Percentiles rank a stretch among this genome's conserved stretches.
Evolutionary conservation across 2,797 vertebrate genomes (phyloP).

Genomic region (Lemur catta): DNA sequence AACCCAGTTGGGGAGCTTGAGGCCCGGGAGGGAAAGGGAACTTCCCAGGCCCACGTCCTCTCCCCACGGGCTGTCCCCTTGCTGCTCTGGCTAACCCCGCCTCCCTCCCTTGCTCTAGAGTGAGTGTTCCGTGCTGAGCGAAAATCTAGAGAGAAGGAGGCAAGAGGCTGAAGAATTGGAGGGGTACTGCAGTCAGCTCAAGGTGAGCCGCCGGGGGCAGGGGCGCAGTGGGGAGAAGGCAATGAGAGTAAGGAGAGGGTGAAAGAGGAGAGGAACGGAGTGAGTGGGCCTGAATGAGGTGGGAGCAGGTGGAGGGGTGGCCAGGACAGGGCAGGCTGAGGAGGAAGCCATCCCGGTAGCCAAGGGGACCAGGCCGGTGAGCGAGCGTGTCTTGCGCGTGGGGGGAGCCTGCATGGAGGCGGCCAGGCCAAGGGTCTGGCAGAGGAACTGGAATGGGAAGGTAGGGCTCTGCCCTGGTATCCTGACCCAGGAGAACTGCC

Average conservation of each 20-base stretch:
- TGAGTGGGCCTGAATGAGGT: background rate
- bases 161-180: constrained; percentile 78
- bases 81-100: background rate
- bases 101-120: constrained; percentile 56
- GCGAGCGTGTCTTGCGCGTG: background rate
- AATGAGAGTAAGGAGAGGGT: no score
- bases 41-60: background rate
- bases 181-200: constrained; percentile 77
- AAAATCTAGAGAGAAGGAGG: constrained; percentile 76
- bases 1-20: background rate
- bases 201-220: constrained; percentile 55
- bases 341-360: background rate
- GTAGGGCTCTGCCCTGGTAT: constrained; percentile 59
- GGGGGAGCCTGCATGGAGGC: background rate
- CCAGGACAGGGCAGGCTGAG: background rate
- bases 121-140: constrained; percentile 77
- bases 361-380: background rate
- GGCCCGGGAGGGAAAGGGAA: background rate
- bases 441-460: constrained; percentile 50
- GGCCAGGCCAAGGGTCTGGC: background rate
- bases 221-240: background rate
- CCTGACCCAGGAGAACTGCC: constrained; percentile 78
- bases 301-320: background rate
- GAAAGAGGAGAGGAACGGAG: background rate
- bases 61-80: background rate